Evolutionary conservation across 2,113 vertebrate species (phyloP), one percentile per base, ranked within the genome.

Genomic region (Sinocyclocheilus anshuiensis): DNA sequence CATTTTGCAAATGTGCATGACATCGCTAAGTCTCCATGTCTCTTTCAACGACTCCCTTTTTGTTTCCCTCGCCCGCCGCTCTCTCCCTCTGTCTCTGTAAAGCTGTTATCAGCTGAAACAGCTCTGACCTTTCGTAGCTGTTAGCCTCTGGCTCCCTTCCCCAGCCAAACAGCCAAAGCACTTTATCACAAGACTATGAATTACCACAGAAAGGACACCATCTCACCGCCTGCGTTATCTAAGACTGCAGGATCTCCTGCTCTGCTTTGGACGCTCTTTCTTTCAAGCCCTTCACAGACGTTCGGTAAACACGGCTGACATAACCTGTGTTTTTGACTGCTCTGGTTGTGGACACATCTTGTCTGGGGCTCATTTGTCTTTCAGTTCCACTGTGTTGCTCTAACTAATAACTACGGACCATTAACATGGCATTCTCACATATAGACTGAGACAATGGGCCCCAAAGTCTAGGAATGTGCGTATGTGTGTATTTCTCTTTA

Each of bases 61-160:
- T 85, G 53, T 72, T 77, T 87, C 83, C 69, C 77, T 29, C 18
- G 29, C 81, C 55, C 22, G 24, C 48, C 59, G 15, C 72, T 63
- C 74, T 75, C 75, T 80, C 42, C 72, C 29, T 20, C 26, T 81
- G 50, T 78, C 63, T 90, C 87, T 86, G 53, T 81, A 61, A 91
- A 82, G 88, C 85, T 83, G 88, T 85, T 89, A 80, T 87, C 84
- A 72, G 83, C 88, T 36, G 88, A 92, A 92, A 89, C 79, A 86
- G 87, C 84, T 53, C 50, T 90, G 91, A 93, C 91, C 92, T 93
- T 92, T 86, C 89, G 57, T 89, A 87, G 87, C 82, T 89, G 86
- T 89, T 85, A 83, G 90, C 91, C 84, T 65, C 39, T 42, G 81
- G 91, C 87, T 8, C 18, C 36, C 78, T 69, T 86, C 78, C 87